Evolutionary conservation across 2,797 vertebrate genomes (phyloP).

Genomic region (Myotis daubentonii): DNA sequence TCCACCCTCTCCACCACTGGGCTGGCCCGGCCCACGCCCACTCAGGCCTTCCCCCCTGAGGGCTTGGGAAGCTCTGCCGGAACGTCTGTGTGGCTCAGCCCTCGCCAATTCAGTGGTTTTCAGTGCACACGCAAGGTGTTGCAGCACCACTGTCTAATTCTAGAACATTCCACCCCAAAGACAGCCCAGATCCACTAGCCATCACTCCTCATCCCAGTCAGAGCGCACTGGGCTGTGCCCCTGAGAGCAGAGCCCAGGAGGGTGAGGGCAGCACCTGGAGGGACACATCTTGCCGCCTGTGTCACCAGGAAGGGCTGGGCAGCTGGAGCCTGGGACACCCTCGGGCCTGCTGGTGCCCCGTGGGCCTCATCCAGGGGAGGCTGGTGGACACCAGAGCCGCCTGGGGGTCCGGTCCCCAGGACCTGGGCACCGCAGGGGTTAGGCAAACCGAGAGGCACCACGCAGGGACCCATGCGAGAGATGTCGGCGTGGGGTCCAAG

Average conservation of each 20-base stretch:
- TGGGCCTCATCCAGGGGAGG: not conserved
- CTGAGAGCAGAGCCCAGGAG: no score
- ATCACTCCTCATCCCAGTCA: not conserved
- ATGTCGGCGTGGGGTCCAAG: accelerated
- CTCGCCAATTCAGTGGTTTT: accelerated
- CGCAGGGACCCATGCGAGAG: not conserved
- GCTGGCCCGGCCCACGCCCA: not conserved
- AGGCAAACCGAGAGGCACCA: not conserved
- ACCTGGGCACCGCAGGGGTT: not conserved
- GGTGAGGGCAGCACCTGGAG: no score
- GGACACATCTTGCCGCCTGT: no score
- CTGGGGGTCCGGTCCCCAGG: not conserved
- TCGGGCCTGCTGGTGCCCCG: not conserved
- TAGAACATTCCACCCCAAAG: not conserved
- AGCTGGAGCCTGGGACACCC: not conserved
- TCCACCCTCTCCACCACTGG: not conserved
- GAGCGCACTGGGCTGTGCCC: no score
- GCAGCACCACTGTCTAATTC: not conserved
- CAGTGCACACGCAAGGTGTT: no score
- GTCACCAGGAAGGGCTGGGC: no score
- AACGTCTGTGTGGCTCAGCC: not conserved
- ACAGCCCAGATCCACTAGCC: accelerated
- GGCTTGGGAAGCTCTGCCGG: not conserved
- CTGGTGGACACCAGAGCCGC: accelerated
- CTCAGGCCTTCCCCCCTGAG: not conserved